Conservation (phyloP, 2,797 vertebrate genomes). For the Myotis myotis region DNA sequence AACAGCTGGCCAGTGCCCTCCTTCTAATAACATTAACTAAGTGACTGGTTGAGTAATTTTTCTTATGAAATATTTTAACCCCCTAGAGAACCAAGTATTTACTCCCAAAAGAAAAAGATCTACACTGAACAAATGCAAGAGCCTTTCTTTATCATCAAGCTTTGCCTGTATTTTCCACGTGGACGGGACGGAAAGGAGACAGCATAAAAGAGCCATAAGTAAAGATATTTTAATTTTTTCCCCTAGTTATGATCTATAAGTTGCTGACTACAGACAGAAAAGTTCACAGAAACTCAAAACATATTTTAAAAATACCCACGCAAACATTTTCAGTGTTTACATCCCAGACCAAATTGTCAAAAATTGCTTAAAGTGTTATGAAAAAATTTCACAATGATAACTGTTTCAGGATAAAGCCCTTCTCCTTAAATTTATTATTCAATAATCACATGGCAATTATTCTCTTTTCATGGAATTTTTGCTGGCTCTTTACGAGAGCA, state of each 20-base stretch:
- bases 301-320: not conserved
- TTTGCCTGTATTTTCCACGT: not conserved
- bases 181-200: not conserved
- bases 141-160: not conserved
- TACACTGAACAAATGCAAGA: not conserved
- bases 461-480: slow-evolving; percentile 74
- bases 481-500: slow-evolving; percentile 78
- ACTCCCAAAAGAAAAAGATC: slow-evolving; percentile 17
- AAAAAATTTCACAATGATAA: slow-evolving; percentile 62
- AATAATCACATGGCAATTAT: slow-evolving; percentile 76
- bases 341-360: slow-evolving; percentile 37
- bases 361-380: slow-evolving; percentile 47
- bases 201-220: not conserved
- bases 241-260: not conserved
- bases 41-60: slow-evolving; percentile 63
- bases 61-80: slow-evolving; percentile 58
- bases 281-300: not conserved
- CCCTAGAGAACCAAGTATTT: slow-evolving; percentile 43
- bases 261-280: slow-evolving; percentile 46
- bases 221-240: not conserved
- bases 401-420: slow-evolving; percentile 63
- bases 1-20: slow-evolving; percentile 70
- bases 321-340: slow-evolving; percentile 51
- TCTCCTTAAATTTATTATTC: slow-evolving; percentile 75
- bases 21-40: slow-evolving; percentile 63